Evolutionary conservation across 2,888 invertebrate genomes (phyloP).

Genomic region (Ophioninae sp.): DNA sequence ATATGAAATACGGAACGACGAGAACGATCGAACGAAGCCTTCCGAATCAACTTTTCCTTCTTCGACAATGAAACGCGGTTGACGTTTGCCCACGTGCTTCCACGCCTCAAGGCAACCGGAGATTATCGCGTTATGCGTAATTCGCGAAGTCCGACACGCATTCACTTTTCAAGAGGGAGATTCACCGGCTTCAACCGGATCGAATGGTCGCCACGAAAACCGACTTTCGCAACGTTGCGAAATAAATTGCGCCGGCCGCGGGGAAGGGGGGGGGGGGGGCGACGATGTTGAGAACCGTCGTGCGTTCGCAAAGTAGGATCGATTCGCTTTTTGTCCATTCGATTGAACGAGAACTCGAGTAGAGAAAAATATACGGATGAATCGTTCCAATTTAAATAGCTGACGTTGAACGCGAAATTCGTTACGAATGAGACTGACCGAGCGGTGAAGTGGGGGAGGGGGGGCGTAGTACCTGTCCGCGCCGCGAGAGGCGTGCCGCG

Average conservation of each 20-base stretch:
- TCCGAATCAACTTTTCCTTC: slow-evolving; percentile 36
- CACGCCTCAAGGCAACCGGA: slow-evolving; percentile 27
- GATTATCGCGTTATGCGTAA: not conserved
- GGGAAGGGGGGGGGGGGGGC: not conserved
- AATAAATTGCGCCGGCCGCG: not conserved
- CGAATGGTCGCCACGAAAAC: not conserved
- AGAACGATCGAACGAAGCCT: slow-evolving; percentile 38
- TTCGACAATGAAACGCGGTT: slow-evolving; percentile 28
- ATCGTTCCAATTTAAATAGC: slow-evolving; percentile 33
- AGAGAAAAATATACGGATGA: slow-evolving; percentile 17
- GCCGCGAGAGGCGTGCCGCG: slow-evolving; percentile 10
- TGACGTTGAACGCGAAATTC: slow-evolving; percentile 21
- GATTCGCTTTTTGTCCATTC: not conserved
- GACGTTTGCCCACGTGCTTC: slow-evolving; percentile 43
- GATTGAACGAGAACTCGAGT: not conserved
- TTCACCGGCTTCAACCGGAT: not conserved
- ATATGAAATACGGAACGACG: slow-evolving; percentile 12
- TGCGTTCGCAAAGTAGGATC: not conserved
- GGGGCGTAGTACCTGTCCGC: slow-evolving; percentile 31
- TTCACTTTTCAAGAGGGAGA: not conserved
- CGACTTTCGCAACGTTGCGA: not conserved
- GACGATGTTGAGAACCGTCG: not conserved
- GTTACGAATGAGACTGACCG: slow-evolving; percentile 18
- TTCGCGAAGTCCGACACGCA: not conserved
- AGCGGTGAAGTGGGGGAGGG: not conserved